Conservation (phyloP, 2,113 vertebrate genomes). For the Otus sunia region DNA sequence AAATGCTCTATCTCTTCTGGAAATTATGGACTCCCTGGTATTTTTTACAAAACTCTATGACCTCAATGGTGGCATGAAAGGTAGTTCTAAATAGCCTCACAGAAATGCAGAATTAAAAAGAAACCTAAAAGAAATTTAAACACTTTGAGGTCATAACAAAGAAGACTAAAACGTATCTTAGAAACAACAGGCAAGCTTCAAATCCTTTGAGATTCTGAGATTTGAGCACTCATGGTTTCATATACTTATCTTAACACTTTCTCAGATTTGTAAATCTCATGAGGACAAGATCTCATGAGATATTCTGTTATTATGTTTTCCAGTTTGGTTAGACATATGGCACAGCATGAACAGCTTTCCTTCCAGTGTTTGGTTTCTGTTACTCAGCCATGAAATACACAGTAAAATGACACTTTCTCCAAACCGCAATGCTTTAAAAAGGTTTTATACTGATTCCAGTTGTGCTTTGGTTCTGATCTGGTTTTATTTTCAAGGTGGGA, state of each 20-base stretch:
- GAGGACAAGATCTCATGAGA: not conserved
- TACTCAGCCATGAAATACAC: slow-evolving; percentile 5
- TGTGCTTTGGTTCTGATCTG: not conserved
- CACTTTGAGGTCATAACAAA: not conserved
- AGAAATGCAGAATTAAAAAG: not conserved
- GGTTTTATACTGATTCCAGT: not conserved
- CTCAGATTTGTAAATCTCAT: not conserved
- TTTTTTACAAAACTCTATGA: not conserved
- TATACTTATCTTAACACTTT: not conserved
- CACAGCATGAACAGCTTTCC: not conserved
- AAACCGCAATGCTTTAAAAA: not conserved
- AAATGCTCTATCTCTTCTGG: not conserved
- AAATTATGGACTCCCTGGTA: not conserved
- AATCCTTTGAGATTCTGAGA: not conserved
- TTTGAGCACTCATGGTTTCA: not conserved
- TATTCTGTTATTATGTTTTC: not conserved
- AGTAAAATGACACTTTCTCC: not conserved
- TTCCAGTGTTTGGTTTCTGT: slow-evolving; percentile 19
- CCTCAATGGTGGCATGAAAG: not conserved
- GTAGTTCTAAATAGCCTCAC: not conserved
- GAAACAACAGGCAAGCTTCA: not conserved
- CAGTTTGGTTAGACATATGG: slow-evolving; percentile 6
- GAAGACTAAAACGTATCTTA: not conserved
- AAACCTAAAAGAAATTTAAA: not conserved
- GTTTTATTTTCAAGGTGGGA: not conserved